Evolutionary conservation across 2,113 vertebrate genomes (phyloP), one percentile per base, ranked within the genome.

Genomic region (Thalassarche chlororhynchos): DNA sequence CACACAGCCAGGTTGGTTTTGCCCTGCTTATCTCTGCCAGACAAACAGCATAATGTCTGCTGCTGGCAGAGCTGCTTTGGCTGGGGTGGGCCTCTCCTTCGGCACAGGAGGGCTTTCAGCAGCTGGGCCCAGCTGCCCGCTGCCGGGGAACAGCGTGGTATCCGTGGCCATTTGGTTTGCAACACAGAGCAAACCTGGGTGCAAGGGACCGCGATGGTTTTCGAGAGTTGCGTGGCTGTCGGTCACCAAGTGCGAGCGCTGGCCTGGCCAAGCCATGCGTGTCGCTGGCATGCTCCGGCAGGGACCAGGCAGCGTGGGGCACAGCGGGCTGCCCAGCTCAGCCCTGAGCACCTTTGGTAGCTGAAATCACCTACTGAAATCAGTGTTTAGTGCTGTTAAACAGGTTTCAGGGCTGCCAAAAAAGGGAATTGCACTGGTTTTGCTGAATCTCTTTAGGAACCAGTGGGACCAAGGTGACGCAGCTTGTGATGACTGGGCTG

Each of bases 111-210:
- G 28, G 51, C 28, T 84, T 28, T 42, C 1, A 11, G n/a, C n/a
- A 65, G 51, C 74, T 19, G n/a, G 17, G 26, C 47, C 34, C 25
- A 4, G 51, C 25, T 65, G 57, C 18, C 38, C 1, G 17, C 71
- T 14, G 17, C 57, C 1, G 1, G 19, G 31, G 34, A n/a, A 2
- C 44, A 9, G 18, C 1, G 5, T 2, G 1, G 29, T 13, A 57
- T 6, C 60, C 2, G 8, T 25, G 87, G 44, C 32, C 5, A 12
- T 32, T 65, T 13, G 36, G 34, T 34, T 40, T 1, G 14, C 70
- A 34, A 4, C 4, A 9, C 64, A 12, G 51, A 66, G 78, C 44
- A 13, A 58, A 38, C 32, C 87, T 9, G 36, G 24, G 38, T 8
- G 24, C 1, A 5, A 16, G 38, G 10, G 61, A 12, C 28, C 0